Conservation (phyloP, 2,888 invertebrate genomes). For the Crepidodera aurea region DNA sequence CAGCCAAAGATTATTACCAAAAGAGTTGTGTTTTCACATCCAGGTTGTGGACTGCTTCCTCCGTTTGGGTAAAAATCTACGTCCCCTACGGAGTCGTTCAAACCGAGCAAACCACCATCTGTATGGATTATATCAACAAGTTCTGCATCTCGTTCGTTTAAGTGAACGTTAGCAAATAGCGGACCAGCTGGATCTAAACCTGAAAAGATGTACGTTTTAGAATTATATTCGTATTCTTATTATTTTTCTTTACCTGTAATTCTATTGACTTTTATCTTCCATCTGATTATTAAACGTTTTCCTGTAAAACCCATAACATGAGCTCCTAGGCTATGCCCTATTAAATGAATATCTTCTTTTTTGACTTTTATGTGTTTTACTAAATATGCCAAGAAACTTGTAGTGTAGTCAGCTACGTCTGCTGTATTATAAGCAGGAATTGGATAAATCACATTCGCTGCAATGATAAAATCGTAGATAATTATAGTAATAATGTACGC, state of each 20-base stretch:
- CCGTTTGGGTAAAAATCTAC: conserved; percentile 9
- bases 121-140: conserved; percentile 7
- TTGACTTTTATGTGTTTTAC: neutral
- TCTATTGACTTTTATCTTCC: neutral
- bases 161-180: neutral
- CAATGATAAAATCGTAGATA: neutral
- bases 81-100: neutral
- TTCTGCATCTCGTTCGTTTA: neutral
- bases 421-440: neutral
- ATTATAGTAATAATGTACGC: neutral
- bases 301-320: conserved; percentile 5
- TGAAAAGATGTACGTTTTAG: neutral
- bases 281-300: neutral
- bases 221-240: neutral
- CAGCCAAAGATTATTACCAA: no score
- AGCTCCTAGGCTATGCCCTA: conserved; percentile 6
- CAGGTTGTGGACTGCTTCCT: conserved; percentile 5
- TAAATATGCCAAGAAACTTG: neutral
- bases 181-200: conserved; percentile 14
- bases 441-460: neutral
- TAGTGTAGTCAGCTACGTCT: neutral
- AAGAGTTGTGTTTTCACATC: neutral
- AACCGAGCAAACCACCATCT: neutral
- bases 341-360: neutral
- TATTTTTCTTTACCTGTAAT: neutral